Base-by-base conservation (phyloP, 2,113 vertebrate species). In the Melanerpes aurifrons region DNA sequence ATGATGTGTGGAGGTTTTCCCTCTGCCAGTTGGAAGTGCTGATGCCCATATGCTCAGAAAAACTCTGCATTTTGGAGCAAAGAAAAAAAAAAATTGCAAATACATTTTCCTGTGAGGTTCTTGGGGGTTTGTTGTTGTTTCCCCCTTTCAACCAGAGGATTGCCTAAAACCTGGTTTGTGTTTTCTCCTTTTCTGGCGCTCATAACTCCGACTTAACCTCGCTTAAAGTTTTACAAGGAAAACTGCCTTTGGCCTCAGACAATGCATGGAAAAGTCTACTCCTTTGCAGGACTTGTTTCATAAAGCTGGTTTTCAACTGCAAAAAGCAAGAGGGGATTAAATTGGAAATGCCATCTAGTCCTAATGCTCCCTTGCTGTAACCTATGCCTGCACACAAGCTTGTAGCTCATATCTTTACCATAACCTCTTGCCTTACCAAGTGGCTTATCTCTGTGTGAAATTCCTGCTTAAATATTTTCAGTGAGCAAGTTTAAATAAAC, bases 401-500 rank as follows among this genome's bases (percentile, higher is more conserved):
- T 88, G 40, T 53, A 20, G 28, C 56, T 91, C 14, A 0, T 80
- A 47, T 91, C 56, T 17, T 81, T 87, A 37, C 57, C 48, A 67
- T 76, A 93, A 91, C 64, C 72, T 83, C 70, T 69, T 48, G 58
- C 68, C 58, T 57, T 67, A 43, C 59, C 2, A 24, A 93, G 73
- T 94, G 82, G 69, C 92, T 95, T 96, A 93, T 86, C 93, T 80
- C 50, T 58, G 69, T 13, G 15, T 92, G 79, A 86, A 96, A 96
- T 86, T 86, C 94, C 86, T 96, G 75, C 85, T 89, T 61, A 64
- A 86, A 91, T 96, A 85, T 94, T 97, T 97, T 90, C 94, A 87
- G 84, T 78, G 81, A 90, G 81, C 45, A 89, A 94, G 94, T 95
- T 94, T 94, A 96, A 94, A 91, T 97, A 97, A 97, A 96, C 89